These are phyloP conservation scores for Mastomys natalensis DNA, from an alignment of 2,113 vertebrate genomes.

Conservation along the genomic window DNA sequence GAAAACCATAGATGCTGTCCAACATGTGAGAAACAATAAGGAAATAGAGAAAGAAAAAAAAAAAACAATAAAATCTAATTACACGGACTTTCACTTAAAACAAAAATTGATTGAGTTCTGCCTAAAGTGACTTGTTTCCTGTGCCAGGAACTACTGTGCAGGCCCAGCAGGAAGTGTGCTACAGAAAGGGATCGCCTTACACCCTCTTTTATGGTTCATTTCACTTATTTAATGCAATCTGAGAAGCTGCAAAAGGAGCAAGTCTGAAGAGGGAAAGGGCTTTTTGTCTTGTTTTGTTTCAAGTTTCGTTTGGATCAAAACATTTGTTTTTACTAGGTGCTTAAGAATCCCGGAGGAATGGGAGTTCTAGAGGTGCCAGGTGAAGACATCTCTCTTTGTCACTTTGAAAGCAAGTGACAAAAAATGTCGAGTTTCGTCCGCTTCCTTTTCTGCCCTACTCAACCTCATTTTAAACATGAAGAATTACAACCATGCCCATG, in stretches of 20 bases:
- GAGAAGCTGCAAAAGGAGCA: constrained; percentile 86
- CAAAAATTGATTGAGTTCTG: constrained; percentile 84
- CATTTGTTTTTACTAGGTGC: constrained; percentile 78
- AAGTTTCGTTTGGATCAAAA: constrained; percentile 76
- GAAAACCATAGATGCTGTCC: not conserved
- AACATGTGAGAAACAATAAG: constrained; percentile 57
- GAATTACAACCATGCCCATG: constrained; percentile 51
- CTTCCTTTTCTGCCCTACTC: constrained; percentile 63
- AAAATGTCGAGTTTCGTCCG: constrained; percentile 27
- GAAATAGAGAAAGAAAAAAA: constrained; percentile 63
- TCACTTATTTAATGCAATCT: constrained; percentile 88
- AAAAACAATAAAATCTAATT: constrained; percentile 77
- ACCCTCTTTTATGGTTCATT: constrained; percentile 90
- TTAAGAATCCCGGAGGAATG: constrained; percentile 62
- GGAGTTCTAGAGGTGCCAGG: constrained; percentile 1
- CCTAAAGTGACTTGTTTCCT: constrained; percentile 85
- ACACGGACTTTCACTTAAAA: constrained; percentile 81
- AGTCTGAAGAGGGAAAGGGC: constrained; percentile 77
- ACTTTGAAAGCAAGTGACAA: constrained; percentile 36
- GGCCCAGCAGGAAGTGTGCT: constrained; percentile 87
- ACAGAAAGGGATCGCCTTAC: constrained; percentile 87
- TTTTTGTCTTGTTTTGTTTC: constrained; percentile 72
- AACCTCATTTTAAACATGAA: constrained; percentile 9
- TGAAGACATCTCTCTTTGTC: constrained; percentile 62
- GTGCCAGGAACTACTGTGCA: constrained; percentile 88